Base-by-base conservation (phyloP, 2,888 invertebrate genomes). In the Labia minor region DNA sequence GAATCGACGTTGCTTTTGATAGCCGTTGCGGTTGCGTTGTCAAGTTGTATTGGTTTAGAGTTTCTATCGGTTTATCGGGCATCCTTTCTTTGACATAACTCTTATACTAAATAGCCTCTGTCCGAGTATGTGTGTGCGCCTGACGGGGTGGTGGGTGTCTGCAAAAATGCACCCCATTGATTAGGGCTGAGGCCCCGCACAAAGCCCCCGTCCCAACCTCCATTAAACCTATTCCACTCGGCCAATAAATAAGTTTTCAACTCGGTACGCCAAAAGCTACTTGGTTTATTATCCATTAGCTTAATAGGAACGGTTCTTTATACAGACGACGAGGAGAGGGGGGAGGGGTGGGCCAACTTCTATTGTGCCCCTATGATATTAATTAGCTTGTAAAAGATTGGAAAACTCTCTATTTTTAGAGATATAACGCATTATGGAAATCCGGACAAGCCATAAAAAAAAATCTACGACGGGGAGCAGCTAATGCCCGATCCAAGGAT, bases 21-120 rank as follows among this genome's bases (percentile, higher is more conserved):
- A 49, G 49, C 49, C 49, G 49, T 49, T 49, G 49, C 49, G 49
- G 49, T 16, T 49, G 49, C 16, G 49, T 49, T 49, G 49, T 49
- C 49, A 49, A 49, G 49, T 49, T 49, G 49, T 49, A 49, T 49
- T 49, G 49, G 49, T 49, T 49, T 49, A 49, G 49, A 49, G 49
- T 49, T 49, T 4, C 49, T 49, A 49, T 49, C 49, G 49, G 49
- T 49, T 49, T 49, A 49, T 49, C 49, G 49, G 49, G 49, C 49
- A 49, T 49, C 49, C n/a, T 49, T 49, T 49, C 49, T 49, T 49
- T 49, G 49, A 49, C 49, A 49, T 49, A 49, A 49, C 49, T 49
- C 49, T 49, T 49, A 49, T 14, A 49, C 49, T 49, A 49, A 49
- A 49, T 49, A 49, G 49, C 49, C 49, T 14, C 4, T 49, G 49